A percentile compares a stretch with the other conserved stretches of the same genome.
These are phyloP conservation scores for Dermatophagoides farinae DNA, from an alignment of 1,140 invertebrate species.

Conservation along the genomic window DNA sequence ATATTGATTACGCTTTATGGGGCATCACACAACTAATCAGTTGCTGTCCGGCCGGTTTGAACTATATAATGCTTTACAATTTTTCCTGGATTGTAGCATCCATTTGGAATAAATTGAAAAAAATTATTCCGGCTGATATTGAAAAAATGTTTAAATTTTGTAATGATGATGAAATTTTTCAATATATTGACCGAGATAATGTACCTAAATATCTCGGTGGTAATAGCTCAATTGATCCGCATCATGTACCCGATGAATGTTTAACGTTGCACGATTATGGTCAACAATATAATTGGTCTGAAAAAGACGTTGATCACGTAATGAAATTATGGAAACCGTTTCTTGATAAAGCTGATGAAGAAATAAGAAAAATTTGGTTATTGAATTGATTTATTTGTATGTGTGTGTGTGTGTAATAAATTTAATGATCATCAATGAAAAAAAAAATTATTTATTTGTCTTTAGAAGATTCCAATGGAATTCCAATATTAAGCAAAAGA, in stretches of 20 bases:
- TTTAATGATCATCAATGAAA: too few relatives aligned
- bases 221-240: background rate
- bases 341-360: background rate
- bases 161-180: conserved; percentile 10
- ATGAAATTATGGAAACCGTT: conserved; percentile 3
- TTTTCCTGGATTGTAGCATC: conserved; percentile 17
- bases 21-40: conserved; percentile 10
- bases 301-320: background rate
- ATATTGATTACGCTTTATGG: conserved; percentile 16
- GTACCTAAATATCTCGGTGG: conserved; percentile 17
- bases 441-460: too few relatives aligned
- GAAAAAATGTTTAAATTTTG: conserved; percentile 14
- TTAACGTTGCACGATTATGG: conserved; percentile 11
- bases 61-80: conserved; percentile 15
- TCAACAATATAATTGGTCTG: background rate
- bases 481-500: too few relatives aligned
- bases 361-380: background rate
- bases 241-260: conserved; percentile 10
- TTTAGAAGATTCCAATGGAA: too few relatives aligned
- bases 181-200: conserved; percentile 15
- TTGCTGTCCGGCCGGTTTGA: conserved; percentile 15
- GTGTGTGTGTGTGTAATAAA: too few relatives aligned
- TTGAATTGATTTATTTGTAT: too few relatives aligned
- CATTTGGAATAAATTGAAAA: conserved; percentile 12
- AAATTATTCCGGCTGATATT: conserved; percentile 11